These are phyloP conservation scores for Bungarus multicinctus DNA, from an alignment of 2,113 vertebrate genomes.

Conservation along the genomic window DNA sequence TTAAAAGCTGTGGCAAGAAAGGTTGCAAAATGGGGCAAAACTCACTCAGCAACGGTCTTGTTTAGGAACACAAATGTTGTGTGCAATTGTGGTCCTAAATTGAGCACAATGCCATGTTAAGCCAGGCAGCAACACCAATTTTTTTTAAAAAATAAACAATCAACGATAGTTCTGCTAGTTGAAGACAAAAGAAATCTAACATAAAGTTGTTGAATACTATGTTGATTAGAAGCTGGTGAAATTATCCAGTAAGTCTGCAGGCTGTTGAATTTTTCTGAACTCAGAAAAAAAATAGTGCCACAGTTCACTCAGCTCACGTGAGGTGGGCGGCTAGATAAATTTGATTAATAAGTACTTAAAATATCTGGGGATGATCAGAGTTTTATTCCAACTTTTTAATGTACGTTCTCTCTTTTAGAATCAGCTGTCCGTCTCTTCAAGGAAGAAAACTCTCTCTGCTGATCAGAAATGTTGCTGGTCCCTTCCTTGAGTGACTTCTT, in stretches of 20 bases:
- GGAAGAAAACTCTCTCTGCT: neutral
- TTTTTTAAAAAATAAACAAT: neutral
- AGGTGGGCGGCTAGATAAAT: neutral
- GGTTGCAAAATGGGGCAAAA: neutral
- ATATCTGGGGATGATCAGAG: neutral
- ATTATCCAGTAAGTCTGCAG: neutral
- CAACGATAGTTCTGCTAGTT: neutral
- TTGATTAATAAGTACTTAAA: neutral
- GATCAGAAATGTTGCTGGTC: neutral
- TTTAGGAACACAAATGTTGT: neutral
- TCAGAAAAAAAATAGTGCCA: neutral
- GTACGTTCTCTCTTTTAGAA: neutral
- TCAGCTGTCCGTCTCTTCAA: neutral
- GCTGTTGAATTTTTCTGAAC: neutral
- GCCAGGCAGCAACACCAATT: neutral
- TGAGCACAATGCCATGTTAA: neutral
- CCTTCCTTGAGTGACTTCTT: neutral
- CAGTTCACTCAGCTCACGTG: neutral
- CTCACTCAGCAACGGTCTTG: neutral
- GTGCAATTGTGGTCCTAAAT: neutral
- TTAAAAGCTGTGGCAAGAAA: neutral
- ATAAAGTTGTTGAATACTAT: neutral
- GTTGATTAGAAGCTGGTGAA: neutral
- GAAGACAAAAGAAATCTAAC: neutral
- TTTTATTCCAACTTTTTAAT: neutral